Conservation (phyloP, 2,888 invertebrate species). For the Spatulosminthurus flaviceps region DNA sequence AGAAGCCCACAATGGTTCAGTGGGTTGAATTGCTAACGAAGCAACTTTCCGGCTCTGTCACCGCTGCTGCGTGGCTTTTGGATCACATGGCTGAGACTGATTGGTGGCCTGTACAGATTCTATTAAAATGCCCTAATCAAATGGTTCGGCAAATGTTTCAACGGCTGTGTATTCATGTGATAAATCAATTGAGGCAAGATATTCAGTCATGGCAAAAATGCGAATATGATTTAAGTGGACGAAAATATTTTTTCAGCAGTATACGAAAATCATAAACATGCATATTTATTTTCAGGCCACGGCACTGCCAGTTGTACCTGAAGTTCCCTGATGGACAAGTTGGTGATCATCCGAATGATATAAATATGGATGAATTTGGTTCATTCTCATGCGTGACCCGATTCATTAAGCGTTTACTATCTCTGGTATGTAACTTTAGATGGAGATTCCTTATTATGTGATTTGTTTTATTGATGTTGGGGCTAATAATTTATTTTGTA, state of each 20-base stretch:
- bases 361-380: conserved; percentile 72
- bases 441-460: not conserved
- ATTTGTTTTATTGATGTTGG: conserved; percentile 12
- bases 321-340: conserved; percentile 68
- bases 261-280: too few relatives aligned
- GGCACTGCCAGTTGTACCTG: conserved; percentile 75
- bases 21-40: conserved; percentile 96
- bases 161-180: conserved; percentile 91
- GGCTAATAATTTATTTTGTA: conserved; percentile 1
- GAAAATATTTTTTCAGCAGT: too few relatives aligned
- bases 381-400: conserved; percentile 89
- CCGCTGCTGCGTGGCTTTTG: conserved; percentile 90
- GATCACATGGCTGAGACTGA: conserved; percentile 93
- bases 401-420: conserved; percentile 87
- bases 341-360: conserved; percentile 72
- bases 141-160: conserved; percentile 98
- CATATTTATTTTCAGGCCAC: too few relatives aligned
- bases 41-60: conserved; percentile 90
- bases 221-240: too few relatives aligned
- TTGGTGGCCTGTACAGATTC: conserved; percentile 90
- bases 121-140: conserved; percentile 95
- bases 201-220: too few relatives aligned
- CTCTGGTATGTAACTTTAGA: conserved; percentile 75
- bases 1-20: conserved; percentile 96
- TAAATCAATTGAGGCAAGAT: conserved; percentile 85